Evolutionary conservation across 1,140 invertebrate species (phyloP).

Genomic region (Bombus pyrosoma): DNA sequence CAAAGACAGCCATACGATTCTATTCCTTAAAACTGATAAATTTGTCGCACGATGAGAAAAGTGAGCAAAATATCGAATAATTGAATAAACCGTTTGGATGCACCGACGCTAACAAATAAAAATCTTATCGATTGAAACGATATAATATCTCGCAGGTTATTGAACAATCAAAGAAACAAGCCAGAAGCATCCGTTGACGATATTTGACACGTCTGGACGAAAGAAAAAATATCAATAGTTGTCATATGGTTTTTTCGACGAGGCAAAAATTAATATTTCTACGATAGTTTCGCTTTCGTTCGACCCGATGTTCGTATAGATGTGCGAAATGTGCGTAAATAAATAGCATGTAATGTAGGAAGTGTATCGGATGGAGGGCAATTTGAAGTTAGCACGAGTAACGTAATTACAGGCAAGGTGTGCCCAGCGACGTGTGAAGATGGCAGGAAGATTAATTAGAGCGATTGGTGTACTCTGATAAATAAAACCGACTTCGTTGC

Average conservation of each 20-base stretch:
- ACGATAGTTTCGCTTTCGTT: background rate
- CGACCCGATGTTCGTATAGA: background rate
- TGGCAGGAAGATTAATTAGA: conserved; percentile 76
- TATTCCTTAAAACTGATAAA: no score
- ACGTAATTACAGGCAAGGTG: conserved; percentile 76
- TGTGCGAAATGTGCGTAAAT: background rate
- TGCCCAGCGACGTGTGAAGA: conserved; percentile 77
- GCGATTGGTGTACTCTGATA: conserved; percentile 60
- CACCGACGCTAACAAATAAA: no score
- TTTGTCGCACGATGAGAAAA: no score
- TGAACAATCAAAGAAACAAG: no score
- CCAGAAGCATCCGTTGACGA: background rate
- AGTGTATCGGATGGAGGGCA: conserved; percentile 32
- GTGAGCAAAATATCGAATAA: no score
- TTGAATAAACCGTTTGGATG: no score
- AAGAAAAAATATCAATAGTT: background rate
- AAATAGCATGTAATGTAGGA: conserved; percentile 9
- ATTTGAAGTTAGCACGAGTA: conserved; percentile 65
- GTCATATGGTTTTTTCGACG: background rate
- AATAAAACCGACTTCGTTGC: background rate
- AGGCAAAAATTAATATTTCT: background rate
- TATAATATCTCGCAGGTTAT: no score
- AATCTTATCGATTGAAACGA: no score
- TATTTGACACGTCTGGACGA: no score
- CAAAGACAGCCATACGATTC: no score